Evolutionary conservation across 2,113 vertebrate genomes (phyloP).

Genomic region (Chrysochloris asiatica): DNA sequence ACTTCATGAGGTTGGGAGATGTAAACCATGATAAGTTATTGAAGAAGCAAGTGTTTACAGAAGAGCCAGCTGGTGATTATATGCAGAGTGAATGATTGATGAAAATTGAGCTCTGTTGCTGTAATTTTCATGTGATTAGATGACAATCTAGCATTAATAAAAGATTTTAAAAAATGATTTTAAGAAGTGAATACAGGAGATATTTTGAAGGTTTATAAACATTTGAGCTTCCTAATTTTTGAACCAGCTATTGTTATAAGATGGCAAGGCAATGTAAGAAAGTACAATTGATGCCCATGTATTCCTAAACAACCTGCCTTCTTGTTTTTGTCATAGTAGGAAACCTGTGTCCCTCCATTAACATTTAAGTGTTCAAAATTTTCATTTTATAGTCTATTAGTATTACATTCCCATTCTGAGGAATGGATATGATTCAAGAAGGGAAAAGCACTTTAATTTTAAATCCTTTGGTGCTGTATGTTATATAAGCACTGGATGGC

Average conservation of each 20-base stretch:
- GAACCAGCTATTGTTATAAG: not conserved
- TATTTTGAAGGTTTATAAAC: not conserved
- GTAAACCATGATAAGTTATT: not conserved
- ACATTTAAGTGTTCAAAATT: not conserved
- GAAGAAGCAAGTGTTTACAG: not conserved
- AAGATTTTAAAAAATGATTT: not conserved
- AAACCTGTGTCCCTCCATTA: not conserved
- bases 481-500: no score
- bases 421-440: constrained; percentile 21
- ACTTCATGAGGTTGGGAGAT: not conserved
- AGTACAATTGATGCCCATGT: not conserved
- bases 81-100: not conserved
- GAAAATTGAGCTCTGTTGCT: not conserved
- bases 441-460: not conserved
- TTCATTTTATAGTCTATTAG: not conserved
- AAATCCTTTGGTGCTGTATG: no score
- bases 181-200: not conserved
- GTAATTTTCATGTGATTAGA: not conserved
- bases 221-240: not conserved
- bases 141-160: not conserved
- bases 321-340: not conserved
- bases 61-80: no score
- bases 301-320: not conserved
- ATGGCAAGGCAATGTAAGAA: not conserved
- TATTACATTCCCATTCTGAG: not conserved